Evolutionary conservation across 2,888 invertebrate genomes (phyloP), one percentile per base, ranked within the genome.

Genomic region (Andricus quercusramuli): DNA sequence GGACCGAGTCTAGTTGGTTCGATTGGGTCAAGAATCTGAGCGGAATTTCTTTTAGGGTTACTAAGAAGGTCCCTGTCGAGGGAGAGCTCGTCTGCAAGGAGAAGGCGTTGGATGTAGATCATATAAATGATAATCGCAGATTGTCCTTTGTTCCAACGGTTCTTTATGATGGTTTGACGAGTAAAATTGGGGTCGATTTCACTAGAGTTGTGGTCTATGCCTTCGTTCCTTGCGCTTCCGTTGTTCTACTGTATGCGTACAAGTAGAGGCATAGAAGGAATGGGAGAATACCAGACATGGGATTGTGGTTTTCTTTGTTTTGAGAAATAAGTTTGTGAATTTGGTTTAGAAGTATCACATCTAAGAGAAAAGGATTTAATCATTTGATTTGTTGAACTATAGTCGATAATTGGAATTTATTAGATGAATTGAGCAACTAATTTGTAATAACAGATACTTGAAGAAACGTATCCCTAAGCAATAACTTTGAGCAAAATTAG

Each of bases 191-290:
- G 8, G 84, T 89, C 41, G 89, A 90, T 80, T 87, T 91, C 32
- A 90, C 90, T 13, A 86, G 85, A 79, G 79, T 90, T 22, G 85
- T 89, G 17, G 89, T 89, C 29, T 91, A 90, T 80, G 88, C 88
- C 56, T 85, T 90, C 79, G 88, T 92, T 4, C 91, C 92, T 6
- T 89, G 91, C 79, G 86, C 90, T 47, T 91, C 92, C 25, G 86
- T 90, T 44, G 82, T 91, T 37, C 82, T 91, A 29, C 79, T 91
- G n/a, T 90, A 90, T 79, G 82, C 88, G 83, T 91, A 90, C 83
- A 91, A 89, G 65, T 90, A 88, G 78, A 20, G 37, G 32, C 20
- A 62, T 9, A 20, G 41, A 37, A 68, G 22, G 47, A 74, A 29
- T 9, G 17, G 66, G 32, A 3, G 29, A 47, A 25, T 59, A 79